phyloP scores from a whole-genome alignment of 2,113 vertebrate genomes.

The Gallinago undulata region DNA sequence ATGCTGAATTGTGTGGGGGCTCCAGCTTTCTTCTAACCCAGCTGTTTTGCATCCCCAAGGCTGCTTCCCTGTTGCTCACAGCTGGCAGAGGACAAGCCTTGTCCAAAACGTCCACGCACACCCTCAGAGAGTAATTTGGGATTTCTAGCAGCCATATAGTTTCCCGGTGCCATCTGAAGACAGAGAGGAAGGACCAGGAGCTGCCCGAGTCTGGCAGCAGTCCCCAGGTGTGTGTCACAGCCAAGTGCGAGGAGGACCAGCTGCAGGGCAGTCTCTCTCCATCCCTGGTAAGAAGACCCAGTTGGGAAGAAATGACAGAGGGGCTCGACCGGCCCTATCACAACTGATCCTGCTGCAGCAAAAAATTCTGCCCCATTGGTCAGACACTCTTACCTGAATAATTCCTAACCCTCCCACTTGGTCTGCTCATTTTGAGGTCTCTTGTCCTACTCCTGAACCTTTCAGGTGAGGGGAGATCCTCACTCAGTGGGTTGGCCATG shows the following conservation, averaged over 20 bases:
- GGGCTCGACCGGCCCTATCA: not conserved
- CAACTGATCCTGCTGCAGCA: not conserved
- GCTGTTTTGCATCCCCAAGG: not conserved
- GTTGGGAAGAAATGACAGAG: not conserved
- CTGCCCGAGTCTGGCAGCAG: rapidly evolving
- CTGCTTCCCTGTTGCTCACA: not conserved
- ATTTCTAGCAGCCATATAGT: not conserved
- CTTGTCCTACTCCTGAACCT: not conserved
- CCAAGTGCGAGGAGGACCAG: not conserved
- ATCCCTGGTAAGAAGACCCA: not conserved
- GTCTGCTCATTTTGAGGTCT: not conserved
- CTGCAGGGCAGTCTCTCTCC: not conserved
- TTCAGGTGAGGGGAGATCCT: not conserved
- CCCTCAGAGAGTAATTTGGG: not conserved
- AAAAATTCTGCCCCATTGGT: not conserved
- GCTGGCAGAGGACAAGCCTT: not conserved
- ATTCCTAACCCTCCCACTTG: not conserved
- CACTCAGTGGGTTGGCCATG: not conserved
- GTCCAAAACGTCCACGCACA: not conserved
- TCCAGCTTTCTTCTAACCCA: not conserved
- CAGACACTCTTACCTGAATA: not conserved
- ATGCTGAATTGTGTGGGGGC: not conserved
- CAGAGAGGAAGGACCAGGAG: not conserved
- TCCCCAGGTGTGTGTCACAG: not conserved
- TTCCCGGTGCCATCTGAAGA: not conserved